Base-by-base conservation (phyloP, 2,113 vertebrate species). In the Steatornis caripensis region DNA sequence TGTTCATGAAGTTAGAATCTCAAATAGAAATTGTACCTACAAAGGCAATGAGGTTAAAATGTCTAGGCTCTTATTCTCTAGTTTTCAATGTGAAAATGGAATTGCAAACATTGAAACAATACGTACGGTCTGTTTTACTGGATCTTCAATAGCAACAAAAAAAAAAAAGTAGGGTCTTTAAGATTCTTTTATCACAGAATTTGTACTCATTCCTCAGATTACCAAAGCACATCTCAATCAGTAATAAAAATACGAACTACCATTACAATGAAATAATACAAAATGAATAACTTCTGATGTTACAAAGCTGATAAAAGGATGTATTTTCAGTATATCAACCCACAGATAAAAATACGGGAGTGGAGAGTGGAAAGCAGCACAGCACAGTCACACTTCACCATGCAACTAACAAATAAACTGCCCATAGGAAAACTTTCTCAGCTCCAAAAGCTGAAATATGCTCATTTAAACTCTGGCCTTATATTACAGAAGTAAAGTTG, bases 311-410 rank as follows among this genome's bases (percentile, higher is more conserved):
- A 15, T 89, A 69, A 89, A 91, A 90, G 17, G 12, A 85, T 29
- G 8, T 41, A 8, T 84, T 88, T 90, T 58, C 15, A n/a, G 11
- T 54, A 3, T 74, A 53, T 23, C 68, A 76, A 51, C 18, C 10
- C 10, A 72, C 15, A 49, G 46, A 61, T 29, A 65, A 70, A 66
- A 43, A 8, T 24, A 12, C 0, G 0, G 15, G n/a, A n/a, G n/a
- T n/a, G n/a, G n/a, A 30, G 27, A 79, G 64, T 34, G 4, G 70
- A 43, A 39, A 29, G 22, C 11, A 80, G 48, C 45, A 24, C 8
- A 72, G 10, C 16, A 34, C 15, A 36, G 12, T 45, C 66, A 13
- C 18, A 23, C 11, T 85, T 91, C 39, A 36, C 27, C 5, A 32
- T 29, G 37, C 54, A 92, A 29, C 26, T 61, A 74, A 60, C 3